A percentile compares a stretch with the other conserved stretches of the same genome.
These are phyloP conservation scores for Mugil cephalus DNA, from an alignment of 2,113 vertebrate species.

Conservation along the genomic window DNA sequence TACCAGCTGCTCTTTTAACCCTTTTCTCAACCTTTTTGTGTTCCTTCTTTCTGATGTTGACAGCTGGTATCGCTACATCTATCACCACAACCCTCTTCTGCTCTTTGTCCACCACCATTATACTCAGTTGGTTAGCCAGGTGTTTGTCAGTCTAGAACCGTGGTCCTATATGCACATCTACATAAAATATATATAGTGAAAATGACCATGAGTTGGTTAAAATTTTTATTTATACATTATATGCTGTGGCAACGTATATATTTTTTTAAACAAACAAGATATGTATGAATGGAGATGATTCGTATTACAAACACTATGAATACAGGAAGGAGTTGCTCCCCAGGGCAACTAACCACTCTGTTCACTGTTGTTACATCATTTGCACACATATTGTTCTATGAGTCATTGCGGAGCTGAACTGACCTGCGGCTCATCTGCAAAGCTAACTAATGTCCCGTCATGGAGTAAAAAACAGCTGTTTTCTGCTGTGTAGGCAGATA, in stretches of 20 bases:
- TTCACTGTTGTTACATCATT: constrained; percentile 65
- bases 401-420: constrained; percentile 42
- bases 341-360: constrained; percentile 39
- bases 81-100: too few relatives aligned
- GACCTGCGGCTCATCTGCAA: constrained; percentile 25
- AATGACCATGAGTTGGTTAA: not conserved
- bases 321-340: constrained; percentile 28
- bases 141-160: too few relatives aligned
- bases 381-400: constrained; percentile 44
- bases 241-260: not conserved
- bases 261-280: not conserved
- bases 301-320: constrained; percentile 29
- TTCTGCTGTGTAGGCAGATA: not conserved
- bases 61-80: too few relatives aligned
- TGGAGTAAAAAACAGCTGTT: constrained; percentile 20
- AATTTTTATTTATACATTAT: not conserved
- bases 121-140: too few relatives aligned
- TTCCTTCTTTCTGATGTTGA: too few relatives aligned
- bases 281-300: constrained; percentile 13
- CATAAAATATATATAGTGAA: not conserved
- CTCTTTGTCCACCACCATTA: too few relatives aligned
- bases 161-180: too few relatives aligned
- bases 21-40: too few relatives aligned
- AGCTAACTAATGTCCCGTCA: constrained; percentile 12
- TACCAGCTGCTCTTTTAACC: too few relatives aligned